Evolutionary conservation across 2,888 invertebrate species (phyloP).

Genomic region (Cephus spinipes): DNA sequence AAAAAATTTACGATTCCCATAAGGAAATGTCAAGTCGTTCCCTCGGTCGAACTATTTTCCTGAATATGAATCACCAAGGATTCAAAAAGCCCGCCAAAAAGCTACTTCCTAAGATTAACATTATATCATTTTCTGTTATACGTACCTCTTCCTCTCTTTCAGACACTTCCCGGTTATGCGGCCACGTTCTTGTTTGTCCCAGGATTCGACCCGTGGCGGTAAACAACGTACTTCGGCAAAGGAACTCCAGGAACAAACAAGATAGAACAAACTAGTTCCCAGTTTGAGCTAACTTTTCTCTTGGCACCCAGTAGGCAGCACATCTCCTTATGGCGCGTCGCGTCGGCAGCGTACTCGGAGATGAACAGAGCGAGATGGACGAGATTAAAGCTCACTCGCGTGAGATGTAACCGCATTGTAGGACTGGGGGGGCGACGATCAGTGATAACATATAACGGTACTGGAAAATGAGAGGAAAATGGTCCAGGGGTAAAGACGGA

Average conservation of each 20-base stretch:
- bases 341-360: neutral
- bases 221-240: neutral
- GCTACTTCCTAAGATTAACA: neutral
- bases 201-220: neutral
- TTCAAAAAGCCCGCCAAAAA: neutral
- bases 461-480: neutral
- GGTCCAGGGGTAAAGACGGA: neutral
- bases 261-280: neutral
- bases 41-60: neutral
- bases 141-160: neutral
- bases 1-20: too few relatives aligned
- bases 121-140: neutral
- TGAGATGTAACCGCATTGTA: neutral
- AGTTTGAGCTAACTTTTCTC: neutral
- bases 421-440: neutral
- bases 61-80: neutral
- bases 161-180: neutral
- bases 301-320: neutral
- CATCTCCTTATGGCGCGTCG: neutral
- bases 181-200: neutral
- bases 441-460: neutral
- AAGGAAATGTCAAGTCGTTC: too few relatives aligned
- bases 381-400: neutral
- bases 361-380: neutral
- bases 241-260: neutral